phyloP scores from a whole-genome alignment of 2,888 invertebrate genomes.

The Polyommatus icarus region DNA sequence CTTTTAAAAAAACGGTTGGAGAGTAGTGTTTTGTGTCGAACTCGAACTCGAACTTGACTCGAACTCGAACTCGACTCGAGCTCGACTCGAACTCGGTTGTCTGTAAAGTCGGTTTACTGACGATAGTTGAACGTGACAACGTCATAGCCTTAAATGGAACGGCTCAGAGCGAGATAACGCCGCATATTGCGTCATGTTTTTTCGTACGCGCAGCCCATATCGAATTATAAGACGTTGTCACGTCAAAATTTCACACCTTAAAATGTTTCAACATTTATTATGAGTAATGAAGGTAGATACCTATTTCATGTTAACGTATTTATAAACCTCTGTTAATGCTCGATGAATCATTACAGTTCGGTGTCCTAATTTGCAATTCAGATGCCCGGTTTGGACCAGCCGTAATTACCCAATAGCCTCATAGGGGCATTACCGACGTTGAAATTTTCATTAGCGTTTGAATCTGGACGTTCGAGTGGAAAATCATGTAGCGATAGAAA shows the following conservation, averaged over 20 bases:
- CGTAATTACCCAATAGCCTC: constrained; percentile 35
- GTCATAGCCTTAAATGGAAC: no score
- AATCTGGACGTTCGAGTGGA: constrained; percentile 48
- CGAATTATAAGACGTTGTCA: no score
- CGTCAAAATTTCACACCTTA: background rate
- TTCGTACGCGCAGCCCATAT: no score
- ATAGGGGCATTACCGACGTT: constrained; percentile 15
- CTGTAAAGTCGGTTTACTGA: no score
- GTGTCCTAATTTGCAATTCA: constrained; percentile 37
- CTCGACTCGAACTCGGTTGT: no score
- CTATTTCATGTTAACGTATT: background rate
- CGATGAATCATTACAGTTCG: background rate
- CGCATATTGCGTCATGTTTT: no score
- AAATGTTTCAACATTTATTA: background rate
- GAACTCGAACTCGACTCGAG: no score
- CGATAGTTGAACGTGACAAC: no score
- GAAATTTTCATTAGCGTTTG: constrained; percentile 32
- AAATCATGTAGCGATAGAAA: constrained; percentile 57
- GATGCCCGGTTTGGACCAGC: constrained; percentile 32
- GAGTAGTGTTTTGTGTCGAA: no score
- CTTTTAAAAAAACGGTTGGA: no score
- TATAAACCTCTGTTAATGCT: constrained; percentile 4
- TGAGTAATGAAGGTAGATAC: background rate
- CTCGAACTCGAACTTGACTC: no score
- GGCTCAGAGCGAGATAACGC: no score